Conservation (phyloP, 2,888 invertebrate species). For the Orgyia antiqua region DNA sequence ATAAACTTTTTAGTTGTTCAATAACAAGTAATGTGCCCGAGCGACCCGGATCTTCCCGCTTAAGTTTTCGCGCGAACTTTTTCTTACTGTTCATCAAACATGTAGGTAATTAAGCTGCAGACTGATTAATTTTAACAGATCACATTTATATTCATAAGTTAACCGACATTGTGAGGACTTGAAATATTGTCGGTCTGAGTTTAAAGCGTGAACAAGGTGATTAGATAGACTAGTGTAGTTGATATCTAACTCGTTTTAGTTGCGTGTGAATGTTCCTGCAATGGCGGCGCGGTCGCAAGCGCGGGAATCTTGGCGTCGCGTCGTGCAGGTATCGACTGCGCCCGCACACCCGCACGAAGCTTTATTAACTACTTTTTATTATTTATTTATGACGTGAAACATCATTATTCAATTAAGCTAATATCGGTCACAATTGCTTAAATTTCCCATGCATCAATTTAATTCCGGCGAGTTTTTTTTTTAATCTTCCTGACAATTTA, state of each 20-base stretch:
- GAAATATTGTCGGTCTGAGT: constrained; percentile 25
- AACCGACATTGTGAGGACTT: constrained; percentile 18
- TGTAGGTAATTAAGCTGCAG: too few relatives aligned
- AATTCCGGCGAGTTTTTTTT: too few relatives aligned
- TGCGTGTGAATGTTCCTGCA: constrained; percentile 33
- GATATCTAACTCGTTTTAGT: constrained; percentile 31
- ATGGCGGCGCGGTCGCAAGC: constrained; percentile 11
- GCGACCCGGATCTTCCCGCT: constrained; percentile 51
- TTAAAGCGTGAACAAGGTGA: constrained; percentile 33
- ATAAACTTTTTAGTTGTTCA: constrained; percentile 5
- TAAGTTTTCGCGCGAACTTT: too few relatives aligned
- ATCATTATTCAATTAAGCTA: constrained; percentile 9
- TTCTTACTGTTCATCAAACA: too few relatives aligned
- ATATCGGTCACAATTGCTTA: too few relatives aligned
- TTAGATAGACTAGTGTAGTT: constrained; percentile 27
- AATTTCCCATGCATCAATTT: constrained; percentile 3
- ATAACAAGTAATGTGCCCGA: constrained; percentile 12
- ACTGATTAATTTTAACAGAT: too few relatives aligned
- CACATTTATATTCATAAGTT: too few relatives aligned
- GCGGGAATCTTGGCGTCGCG: too few relatives aligned
- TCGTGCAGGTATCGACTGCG: constrained; percentile 58
- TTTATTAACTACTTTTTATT: constrained; percentile 26
- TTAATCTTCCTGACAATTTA: too few relatives aligned
- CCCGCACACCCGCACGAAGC: constrained; percentile 49
- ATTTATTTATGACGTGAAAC: constrained; percentile 29